Base-by-base conservation (phyloP, 2,888 invertebrate species). In the Pristionchus arcanus region DNA sequence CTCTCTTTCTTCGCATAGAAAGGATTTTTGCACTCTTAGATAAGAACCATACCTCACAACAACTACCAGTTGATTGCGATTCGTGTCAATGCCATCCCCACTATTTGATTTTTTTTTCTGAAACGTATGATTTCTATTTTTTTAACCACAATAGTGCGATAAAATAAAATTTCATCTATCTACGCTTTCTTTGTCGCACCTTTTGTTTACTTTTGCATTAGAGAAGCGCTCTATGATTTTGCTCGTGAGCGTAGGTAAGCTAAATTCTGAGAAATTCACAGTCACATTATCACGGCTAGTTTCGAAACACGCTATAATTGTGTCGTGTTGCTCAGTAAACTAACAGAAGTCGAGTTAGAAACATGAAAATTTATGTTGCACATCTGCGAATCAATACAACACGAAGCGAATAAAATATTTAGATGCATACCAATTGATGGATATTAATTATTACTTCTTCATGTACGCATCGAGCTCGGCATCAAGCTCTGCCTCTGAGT, bases 381-480 rank as follows among this genome's bases (percentile, higher is more conserved):
- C 81, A 81, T 81, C 15, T 81, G 42, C n/a, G 81, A 81, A 53
- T 37, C 77, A 77, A 81, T n/a, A 81, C 81, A 81, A 28, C 42
- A 81, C 49, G 81, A 53, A 28, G n/a, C 81, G 28, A 81, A 49
- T 81, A 81, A 16, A 81, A 81, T 28, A 81, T 49, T 81, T 16
- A 49, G 49, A 81, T 81, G 37, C n/a, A 28, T 81, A 53, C 34
- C 49, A 53, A 37, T 81, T 11, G 49, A 19, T 81, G 37, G 81
- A 28, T 53, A 81, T n/a, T 53, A 49, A 28, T 28, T 81, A 77
- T 77, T 81, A 81, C 83, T 89, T 89, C 89, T 89, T 89, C 89
- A 89, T 89, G 83, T 89, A 89, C 7, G 89, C 89, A 68, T 89
- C 89, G 63, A 89, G 89, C 34, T 89, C 89, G 25, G 83, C 83